A percentile compares a stretch with the other conserved stretches of the same genome.
These are phyloP conservation scores for Metellina segmentata DNA, from an alignment of 2,888 invertebrate genomes.

Conservation along the genomic window DNA sequence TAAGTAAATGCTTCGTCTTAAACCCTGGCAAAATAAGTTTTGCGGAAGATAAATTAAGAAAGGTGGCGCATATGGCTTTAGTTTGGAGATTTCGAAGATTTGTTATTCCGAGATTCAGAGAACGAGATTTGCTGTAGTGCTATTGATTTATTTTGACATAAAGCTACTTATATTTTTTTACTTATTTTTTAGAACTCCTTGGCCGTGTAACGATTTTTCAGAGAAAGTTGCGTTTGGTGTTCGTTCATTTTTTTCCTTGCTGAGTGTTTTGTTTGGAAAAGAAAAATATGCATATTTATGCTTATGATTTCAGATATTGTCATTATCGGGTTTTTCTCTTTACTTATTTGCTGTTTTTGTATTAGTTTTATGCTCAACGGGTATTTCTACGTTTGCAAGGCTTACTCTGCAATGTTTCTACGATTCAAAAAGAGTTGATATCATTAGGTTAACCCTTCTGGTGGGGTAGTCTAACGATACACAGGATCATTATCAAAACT, in stretches of 20 bases:
- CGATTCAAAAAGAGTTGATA: too few relatives aligned
- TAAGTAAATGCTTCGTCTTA: conserved; percentile 39
- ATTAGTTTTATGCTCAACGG: too few relatives aligned
- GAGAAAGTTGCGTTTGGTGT: neutral
- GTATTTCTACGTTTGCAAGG: too few relatives aligned
- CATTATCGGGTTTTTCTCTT: neutral
- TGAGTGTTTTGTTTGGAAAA: neutral
- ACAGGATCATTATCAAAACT: too few relatives aligned
- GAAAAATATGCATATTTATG: neutral
- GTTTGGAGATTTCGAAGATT: conserved; percentile 56
- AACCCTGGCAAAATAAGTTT: conserved; percentile 68
- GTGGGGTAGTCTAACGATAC: too few relatives aligned
- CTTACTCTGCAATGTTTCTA: too few relatives aligned
- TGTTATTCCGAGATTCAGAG: conserved; percentile 61
- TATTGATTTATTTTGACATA: conserved; percentile 59
- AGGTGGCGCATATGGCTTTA: conserved; percentile 44
- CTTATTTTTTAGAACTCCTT: neutral
- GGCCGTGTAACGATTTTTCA: neutral
- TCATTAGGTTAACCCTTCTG: too few relatives aligned
- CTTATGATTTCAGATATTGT: neutral
- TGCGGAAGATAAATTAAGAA: conserved; percentile 52
- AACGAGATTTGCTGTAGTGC: conserved; percentile 38
- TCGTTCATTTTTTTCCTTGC: neutral
- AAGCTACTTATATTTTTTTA: conserved; percentile 46
- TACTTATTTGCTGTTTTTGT: too few relatives aligned